These are phyloP conservation scores for Hirtodrosophila histrioides DNA, from an alignment of 2,888 invertebrate species.

Conservation along the genomic window DNA sequence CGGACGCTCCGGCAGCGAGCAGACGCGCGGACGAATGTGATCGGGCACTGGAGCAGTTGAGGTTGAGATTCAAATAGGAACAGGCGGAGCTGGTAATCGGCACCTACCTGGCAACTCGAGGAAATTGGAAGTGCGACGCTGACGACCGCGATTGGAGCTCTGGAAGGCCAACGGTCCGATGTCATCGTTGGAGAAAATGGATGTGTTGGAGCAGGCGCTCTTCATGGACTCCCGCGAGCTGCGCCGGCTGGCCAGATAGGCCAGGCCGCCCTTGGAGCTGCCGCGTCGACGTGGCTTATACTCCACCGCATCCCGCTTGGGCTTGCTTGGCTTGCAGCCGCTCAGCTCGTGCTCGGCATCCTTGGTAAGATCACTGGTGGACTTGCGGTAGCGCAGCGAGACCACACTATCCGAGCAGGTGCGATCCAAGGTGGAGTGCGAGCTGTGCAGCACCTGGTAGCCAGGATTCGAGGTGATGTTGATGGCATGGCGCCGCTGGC, in stretches of 20 bases:
- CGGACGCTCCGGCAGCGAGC: conserved; percentile 93
- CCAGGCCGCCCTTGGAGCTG: conserved; percentile 87
- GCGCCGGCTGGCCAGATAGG: conserved; percentile 93
- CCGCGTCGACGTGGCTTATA: conserved; percentile 88
- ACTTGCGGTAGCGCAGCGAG: conserved; percentile 87
- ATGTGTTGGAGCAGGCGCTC: conserved; percentile 89
- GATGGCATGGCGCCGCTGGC: conserved; percentile 83
- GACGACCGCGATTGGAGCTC: conserved; percentile 90
- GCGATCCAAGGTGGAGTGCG: conserved; percentile 84
- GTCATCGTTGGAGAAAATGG: conserved; percentile 89
- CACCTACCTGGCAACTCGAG: conserved; percentile 92
- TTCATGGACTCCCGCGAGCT: conserved; percentile 90
- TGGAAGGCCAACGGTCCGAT: conserved; percentile 92
- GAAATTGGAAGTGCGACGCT: conserved; percentile 93
- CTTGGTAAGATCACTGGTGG: conserved; percentile 90
- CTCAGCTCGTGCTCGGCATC: conserved; percentile 75
- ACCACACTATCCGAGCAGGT: conserved; percentile 84
- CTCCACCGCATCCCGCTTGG: conserved; percentile 58
- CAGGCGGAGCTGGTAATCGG: background rate
- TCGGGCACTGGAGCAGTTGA: conserved; percentile 88
- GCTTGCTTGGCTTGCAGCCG: conserved; percentile 61
- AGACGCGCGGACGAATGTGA: conserved; percentile 92
- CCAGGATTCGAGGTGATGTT: conserved; percentile 85
- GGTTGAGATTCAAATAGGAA: conserved; percentile 4
- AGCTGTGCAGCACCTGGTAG: conserved; percentile 84